These are phyloP conservation scores for Magallana angulata DNA, from an alignment of 1,140 invertebrate genomes.

Conservation along the genomic window DNA sequence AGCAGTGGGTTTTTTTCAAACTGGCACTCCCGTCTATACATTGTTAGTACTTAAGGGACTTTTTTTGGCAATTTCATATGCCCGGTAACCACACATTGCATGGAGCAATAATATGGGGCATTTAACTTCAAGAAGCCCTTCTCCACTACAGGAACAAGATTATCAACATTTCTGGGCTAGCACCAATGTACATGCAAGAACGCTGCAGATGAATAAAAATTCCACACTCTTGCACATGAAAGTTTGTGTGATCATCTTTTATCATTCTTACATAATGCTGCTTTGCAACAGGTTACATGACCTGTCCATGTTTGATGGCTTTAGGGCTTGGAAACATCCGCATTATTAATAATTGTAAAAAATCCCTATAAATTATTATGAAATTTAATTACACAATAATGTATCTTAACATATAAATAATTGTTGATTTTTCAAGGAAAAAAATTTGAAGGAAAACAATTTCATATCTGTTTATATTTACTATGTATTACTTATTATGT, in stretches of 20 bases:
- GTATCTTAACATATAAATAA: too few relatives aligned
- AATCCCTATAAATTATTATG: too few relatives aligned
- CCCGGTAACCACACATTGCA: neutral
- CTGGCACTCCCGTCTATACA: neutral
- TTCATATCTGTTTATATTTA: too few relatives aligned
- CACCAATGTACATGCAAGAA: neutral
- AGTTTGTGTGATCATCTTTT: neutral
- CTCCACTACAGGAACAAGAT: slow-evolving; percentile 38
- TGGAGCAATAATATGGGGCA: slow-evolving; percentile 6
- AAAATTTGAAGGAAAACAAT: too few relatives aligned
- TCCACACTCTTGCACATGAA: neutral
- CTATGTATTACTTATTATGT: too few relatives aligned
- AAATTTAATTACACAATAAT: too few relatives aligned
- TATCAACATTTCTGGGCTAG: slow-evolving; percentile 39
- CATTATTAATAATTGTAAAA: too few relatives aligned
- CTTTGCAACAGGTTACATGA: neutral
- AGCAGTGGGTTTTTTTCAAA: neutral
- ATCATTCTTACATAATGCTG: neutral
- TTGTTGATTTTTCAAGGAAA: too few relatives aligned
- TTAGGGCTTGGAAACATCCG: neutral
- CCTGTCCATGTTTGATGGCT: neutral
- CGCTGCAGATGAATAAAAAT: slow-evolving; percentile 29
- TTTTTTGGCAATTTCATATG: neutral
- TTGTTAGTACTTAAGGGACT: neutral
- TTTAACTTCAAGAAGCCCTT: slow-evolving; percentile 41